Evolutionary conservation across 1,140 invertebrate genomes (phyloP).

Genomic region (Laodelphax striatellus): DNA sequence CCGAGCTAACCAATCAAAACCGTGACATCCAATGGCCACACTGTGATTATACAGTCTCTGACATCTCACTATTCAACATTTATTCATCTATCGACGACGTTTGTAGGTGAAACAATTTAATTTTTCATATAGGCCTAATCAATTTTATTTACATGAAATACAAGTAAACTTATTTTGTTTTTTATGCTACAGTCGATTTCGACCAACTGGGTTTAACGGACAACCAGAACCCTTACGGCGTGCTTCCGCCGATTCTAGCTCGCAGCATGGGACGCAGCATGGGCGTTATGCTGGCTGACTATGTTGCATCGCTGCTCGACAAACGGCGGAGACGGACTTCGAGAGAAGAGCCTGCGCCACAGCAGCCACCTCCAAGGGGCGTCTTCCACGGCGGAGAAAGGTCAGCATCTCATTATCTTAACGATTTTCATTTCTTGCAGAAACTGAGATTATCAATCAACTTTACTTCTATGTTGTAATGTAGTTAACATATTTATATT

Average conservation of each 20-base stretch:
- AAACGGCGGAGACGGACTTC: constrained; percentile 47
- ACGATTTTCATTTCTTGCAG: neutral
- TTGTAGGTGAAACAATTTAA: too few relatives aligned
- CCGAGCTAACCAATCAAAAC: too few relatives aligned
- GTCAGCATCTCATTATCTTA: constrained; percentile 24
- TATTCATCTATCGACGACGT: too few relatives aligned
- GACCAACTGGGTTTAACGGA: constrained; percentile 71
- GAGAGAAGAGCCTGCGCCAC: constrained; percentile 20
- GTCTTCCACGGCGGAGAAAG: constrained; percentile 63
- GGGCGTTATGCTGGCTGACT: constrained; percentile 54
- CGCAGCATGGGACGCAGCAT: constrained; percentile 52
- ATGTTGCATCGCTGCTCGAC: constrained; percentile 55
- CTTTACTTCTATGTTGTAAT: too few relatives aligned
- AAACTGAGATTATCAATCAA: too few relatives aligned
- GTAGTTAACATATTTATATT: too few relatives aligned
- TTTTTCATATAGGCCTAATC: too few relatives aligned
- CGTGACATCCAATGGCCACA: too few relatives aligned
- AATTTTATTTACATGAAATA: too few relatives aligned
- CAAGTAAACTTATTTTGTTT: too few relatives aligned
- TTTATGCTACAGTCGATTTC: constrained; percentile 54
- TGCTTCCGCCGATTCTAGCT: constrained; percentile 55
- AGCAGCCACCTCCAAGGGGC: constrained; percentile 27
- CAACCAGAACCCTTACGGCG: constrained; percentile 72
- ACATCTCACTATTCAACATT: too few relatives aligned
- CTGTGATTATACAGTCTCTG: too few relatives aligned